phyloP scores from a whole-genome alignment of 2,888 invertebrate genomes.

The Leptinotarsa peninsularis region DNA sequence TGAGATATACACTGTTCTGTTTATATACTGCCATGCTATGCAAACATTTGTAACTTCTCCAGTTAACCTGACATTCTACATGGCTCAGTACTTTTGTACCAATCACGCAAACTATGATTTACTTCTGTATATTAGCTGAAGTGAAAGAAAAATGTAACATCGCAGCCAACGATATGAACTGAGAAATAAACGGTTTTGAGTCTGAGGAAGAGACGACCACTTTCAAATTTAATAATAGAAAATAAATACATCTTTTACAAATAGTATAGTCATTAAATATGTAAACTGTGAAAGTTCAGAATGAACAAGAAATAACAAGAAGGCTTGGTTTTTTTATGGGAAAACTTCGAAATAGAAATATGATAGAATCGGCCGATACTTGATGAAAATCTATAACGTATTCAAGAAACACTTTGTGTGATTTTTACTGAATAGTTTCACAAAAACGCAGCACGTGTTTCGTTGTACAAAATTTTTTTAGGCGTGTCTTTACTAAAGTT shows the following conservation, averaged over 20 bases:
- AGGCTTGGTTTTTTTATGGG: too few species aligned
- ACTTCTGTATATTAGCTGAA: slow-evolving; percentile 23
- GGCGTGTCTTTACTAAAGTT: too few species aligned
- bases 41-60: slow-evolving; percentile 41
- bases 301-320: too few species aligned
- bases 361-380: too few species aligned
- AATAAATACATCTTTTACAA: background rate
- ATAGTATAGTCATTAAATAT: too few species aligned
- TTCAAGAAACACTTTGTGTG: too few species aligned
- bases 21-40: slow-evolving; percentile 39
- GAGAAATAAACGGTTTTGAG: background rate
- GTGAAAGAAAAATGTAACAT: slow-evolving; percentile 26
- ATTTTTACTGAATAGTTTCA: too few species aligned
- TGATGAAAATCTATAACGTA: too few species aligned
- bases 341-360: too few species aligned
- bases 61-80: slow-evolving; percentile 41
- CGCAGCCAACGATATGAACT: background rate
- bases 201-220: background rate
- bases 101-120: slow-evolving; percentile 41
- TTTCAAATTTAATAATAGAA: background rate
- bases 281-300: too few species aligned
- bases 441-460: too few species aligned
- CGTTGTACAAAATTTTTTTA: too few species aligned
- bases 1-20: slow-evolving; percentile 37
- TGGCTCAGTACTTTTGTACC: slow-evolving; percentile 40